phyloP scores from a whole-genome alignment of 92 coral and sea anemone species.

The Siderastrea radians region DNA sequence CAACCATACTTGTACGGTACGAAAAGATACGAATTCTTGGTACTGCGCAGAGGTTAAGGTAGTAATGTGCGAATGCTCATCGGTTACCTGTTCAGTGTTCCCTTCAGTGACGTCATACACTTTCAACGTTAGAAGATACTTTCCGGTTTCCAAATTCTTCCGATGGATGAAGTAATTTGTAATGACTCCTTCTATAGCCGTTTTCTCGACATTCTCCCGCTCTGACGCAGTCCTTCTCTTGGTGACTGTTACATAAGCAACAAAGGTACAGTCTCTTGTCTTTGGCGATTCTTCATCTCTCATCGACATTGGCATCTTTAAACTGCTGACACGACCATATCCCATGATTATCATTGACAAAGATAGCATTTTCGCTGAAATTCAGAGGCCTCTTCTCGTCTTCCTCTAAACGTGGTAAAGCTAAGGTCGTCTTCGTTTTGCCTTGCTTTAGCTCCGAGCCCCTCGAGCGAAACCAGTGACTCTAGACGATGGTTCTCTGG shows the following conservation, averaged over 20 bases:
- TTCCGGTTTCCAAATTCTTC: background rate
- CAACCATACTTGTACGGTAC: constrained; percentile 60
- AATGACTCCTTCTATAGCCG: constrained; percentile 40
- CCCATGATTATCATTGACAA: constrained; percentile 52
- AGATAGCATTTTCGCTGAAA: constrained; percentile 10
- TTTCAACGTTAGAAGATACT: background rate
- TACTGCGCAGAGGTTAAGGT: background rate
- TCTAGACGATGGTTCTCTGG: too few species aligned
- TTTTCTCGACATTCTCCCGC: constrained; percentile 18
- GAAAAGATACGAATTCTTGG: constrained; percentile 15
- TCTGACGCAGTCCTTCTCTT: constrained; percentile 46
- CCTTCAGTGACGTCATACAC: background rate
- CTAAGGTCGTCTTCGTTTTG: too few species aligned
- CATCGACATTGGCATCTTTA: constrained; percentile 33
- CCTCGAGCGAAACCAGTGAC: too few species aligned
- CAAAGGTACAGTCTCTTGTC: constrained; percentile 61
- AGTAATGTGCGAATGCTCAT: background rate
- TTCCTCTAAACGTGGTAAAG: too few species aligned
- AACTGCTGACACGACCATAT: constrained; percentile 45
- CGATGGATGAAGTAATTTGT: constrained; percentile 22
- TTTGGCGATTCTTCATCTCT: constrained; percentile 62
- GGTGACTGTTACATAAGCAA: constrained; percentile 60
- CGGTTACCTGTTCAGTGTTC: background rate
- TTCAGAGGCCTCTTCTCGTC: too few species aligned
- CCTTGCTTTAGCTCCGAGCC: too few species aligned